These are phyloP conservation scores for Meloidogyne chitwoodi DNA, from an alignment of 1,140 invertebrate species.

Conservation along the genomic window DNA sequence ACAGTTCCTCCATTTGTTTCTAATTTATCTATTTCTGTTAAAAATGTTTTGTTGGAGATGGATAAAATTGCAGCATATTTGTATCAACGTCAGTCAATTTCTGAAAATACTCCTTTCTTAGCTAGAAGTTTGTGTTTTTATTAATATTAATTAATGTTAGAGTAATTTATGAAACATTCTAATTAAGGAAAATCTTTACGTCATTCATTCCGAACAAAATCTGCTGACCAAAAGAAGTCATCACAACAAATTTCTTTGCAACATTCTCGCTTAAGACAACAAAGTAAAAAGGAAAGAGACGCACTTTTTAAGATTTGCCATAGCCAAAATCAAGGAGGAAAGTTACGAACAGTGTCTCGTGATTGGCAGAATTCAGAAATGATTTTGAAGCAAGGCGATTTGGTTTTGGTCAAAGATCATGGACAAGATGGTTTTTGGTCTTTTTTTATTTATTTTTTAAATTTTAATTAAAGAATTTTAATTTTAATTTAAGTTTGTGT, in stretches of 20 bases:
- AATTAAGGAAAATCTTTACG: conserved; percentile 22
- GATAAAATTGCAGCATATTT: conserved; percentile 19
- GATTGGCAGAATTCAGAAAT: conserved; percentile 17
- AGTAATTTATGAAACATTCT: no score
- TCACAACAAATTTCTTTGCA: background rate
- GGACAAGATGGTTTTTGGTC: conserved; percentile 19
- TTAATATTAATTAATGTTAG: no score
- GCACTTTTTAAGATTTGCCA: conserved; percentile 33
- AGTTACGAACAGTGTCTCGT: conserved; percentile 17
- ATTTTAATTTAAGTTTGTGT: conserved; percentile 35
- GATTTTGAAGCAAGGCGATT: conserved; percentile 17
- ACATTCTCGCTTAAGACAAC: conserved; percentile 10
- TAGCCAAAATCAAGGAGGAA: conserved; percentile 2
- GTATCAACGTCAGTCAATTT: conserved; percentile 3
- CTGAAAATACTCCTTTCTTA: conserved; percentile 3
- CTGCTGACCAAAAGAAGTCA: background rate
- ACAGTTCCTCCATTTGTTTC: conserved; percentile 1
- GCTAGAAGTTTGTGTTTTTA: background rate
- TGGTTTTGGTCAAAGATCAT: conserved; percentile 31
- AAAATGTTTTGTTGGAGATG: conserved; percentile 7
- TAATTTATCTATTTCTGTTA: conserved; percentile 6
- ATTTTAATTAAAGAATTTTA: background rate
- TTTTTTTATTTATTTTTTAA: background rate
- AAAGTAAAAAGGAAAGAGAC: conserved; percentile 33
- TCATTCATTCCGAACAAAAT: background rate